Base-by-base conservation (phyloP, 2,113 vertebrate species). In the Chloroceryle aenea region DNA sequence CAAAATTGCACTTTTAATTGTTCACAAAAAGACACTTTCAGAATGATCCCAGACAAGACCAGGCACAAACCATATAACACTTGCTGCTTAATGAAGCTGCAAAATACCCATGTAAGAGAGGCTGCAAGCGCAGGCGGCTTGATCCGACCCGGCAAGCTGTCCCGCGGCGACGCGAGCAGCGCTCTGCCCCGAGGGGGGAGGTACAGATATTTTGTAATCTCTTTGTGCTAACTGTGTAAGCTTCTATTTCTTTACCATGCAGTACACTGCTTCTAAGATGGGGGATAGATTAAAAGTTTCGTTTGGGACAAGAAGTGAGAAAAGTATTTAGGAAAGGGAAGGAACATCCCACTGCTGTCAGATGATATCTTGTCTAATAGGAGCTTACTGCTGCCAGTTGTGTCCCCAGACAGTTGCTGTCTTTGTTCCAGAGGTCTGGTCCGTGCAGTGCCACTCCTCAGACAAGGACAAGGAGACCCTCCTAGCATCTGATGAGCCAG, bases 111-210 rank as follows among this genome's bases (percentile, higher is more conserved):
- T 0, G 0, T n/a, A 53, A 64, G 79, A 80, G 21, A 18, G 16
- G 7, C 4, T 75, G 75, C 5, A 2, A 34, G 67, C 14, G 7
- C 30, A 61, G 21, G 20, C 0, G 0, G 85, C 25, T 55, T 62
- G 26, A 59, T 75, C 18, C 4, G 3, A 26, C 45, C 64, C 66
- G 47, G 47, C n/a, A 67, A 72, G 43, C 42, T 55, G 47, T 72
- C 88, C 62, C 50, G 9, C 1, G 0, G 61, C 47, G 85, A 63
- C 13, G 27, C 12, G 29, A 84, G 34, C 53, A 16, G 23, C 48
- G 52, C 42, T 92, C 47, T 67, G 40, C 62, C 66, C 79, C 34
- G 12, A 32, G 36, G 22, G 53, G 90, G 34, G 73, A 87, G 93
- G n/a, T 26, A 59, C 40, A 64, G 53, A 11, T n/a, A n/a, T 62